Evolutionary conservation across 2,797 vertebrate species (phyloP), one percentile per base, ranked within the genome.

Genomic region (Chromobotia macracanthus): DNA sequence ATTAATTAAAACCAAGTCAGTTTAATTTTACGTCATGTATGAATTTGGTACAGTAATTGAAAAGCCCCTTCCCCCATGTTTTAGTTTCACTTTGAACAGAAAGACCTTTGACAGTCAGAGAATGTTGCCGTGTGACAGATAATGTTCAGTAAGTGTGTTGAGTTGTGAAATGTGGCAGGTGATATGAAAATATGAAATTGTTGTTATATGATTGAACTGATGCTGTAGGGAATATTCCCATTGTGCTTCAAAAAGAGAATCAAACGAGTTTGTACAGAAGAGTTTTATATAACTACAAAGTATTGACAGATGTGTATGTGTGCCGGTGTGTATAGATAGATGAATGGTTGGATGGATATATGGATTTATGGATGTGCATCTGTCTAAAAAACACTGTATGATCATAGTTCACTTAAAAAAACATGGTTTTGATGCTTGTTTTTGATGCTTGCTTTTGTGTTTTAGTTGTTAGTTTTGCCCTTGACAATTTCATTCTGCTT

Each of bases 1-100:
- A 94, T 94, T 94, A 93, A 93, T 94, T 93, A 93, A 93, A 93
- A 91, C 84, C 81, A 88, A 90, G 89, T 92, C 86, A 86, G 89
- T 93, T 92, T 90, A 89, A 93, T 93, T 93, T 92, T 84, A 60
- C 84, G 72, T 90, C 89, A 87, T 89, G 88, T 89, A 91, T 87
- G 87, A 91, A 89, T 90, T 90, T 80, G 5, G 83, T 81, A 83
- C 88, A 88, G 88, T 92, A 93, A 92, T 92, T 92, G 90, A 93
- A 94, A 75, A 56, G 55, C 35, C 41, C 75, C 90, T 89, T 87
- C 85, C 73, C 10, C 75, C 84, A 72, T 79, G 80, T 91, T 88
- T 87, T 86, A 88, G 75, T 87, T 75, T 85, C 84, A 80, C 82
- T 80, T 87, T 85, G 80, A 86, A 85, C 77, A 69, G 82, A 82